Conservation (phyloP, 2,888 invertebrate genomes). For the Brachyptera putata region DNA sequence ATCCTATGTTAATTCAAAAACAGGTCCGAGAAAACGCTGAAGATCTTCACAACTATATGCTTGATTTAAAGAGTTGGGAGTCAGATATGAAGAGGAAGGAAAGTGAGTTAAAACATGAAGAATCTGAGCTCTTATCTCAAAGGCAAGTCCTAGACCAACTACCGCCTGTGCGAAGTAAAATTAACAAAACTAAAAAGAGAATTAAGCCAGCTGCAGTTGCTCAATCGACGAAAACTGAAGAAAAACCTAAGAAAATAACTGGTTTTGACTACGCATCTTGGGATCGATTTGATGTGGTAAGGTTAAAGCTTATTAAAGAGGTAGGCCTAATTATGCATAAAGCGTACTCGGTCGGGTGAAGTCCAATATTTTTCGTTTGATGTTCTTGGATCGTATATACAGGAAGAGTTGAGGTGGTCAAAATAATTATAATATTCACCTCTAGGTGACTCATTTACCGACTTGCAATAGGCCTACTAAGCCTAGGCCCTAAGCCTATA, state of each 20-base stretch:
- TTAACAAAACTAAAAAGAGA: conserved; percentile 38
- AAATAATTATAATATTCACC: too few species aligned
- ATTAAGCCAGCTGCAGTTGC: conserved; percentile 35
- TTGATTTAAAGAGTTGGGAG: conserved; percentile 69
- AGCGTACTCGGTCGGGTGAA: too few species aligned
- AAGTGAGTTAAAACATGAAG: conserved; percentile 45
- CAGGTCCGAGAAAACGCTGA: conserved; percentile 67
- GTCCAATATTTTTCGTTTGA: too few species aligned
- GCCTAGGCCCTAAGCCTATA: too few species aligned
- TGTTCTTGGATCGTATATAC: too few species aligned
- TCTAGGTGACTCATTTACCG: too few species aligned
- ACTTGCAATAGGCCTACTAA: too few species aligned
- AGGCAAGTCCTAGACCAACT: too few species aligned
- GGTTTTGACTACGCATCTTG: conserved; percentile 66
- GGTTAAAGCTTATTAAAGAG: conserved; percentile 32
- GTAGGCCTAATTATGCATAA: too few species aligned
- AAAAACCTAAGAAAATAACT: conserved; percentile 50
- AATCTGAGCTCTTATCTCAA: too few species aligned
- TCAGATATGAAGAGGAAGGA: conserved; percentile 70
- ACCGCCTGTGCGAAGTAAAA: conserved; percentile 54
- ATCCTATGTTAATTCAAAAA: conserved; percentile 63
- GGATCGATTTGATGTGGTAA: conserved; percentile 76
- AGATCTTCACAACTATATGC: conserved; percentile 63
- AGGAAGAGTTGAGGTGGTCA: too few species aligned
- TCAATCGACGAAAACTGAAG: conserved; percentile 12